These are phyloP conservation scores for Sarcophaga subvicina DNA, from an alignment of 2,888 invertebrate species.

Conservation along the genomic window DNA sequence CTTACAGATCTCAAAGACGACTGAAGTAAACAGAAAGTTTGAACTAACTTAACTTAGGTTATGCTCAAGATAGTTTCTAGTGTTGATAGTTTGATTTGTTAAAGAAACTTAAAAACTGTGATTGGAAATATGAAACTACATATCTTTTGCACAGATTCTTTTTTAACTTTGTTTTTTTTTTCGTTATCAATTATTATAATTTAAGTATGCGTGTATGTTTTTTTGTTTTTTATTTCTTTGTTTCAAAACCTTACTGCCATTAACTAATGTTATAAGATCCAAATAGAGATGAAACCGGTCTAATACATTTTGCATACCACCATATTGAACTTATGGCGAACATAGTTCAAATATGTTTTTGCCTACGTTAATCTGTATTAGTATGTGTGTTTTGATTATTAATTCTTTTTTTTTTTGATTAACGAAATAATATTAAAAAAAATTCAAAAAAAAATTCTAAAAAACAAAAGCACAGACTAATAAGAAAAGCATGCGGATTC, in stretches of 20 bases:
- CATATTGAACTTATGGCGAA: constrained; percentile 3
- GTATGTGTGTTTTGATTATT: not conserved
- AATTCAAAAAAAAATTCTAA: not conserved
- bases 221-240: not conserved
- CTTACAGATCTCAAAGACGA: constrained; percentile 76
- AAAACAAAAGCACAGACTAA: constrained; percentile 2
- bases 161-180: constrained; percentile 18
- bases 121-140: constrained; percentile 23
- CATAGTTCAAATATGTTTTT: not conserved
- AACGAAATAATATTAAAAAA: not conserved
- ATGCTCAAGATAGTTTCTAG: constrained; percentile 23
- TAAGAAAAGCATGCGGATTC: constrained; percentile 18
- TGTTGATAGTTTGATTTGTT: not conserved
- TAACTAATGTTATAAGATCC: constrained; percentile 36
- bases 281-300: constrained; percentile 55
- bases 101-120: constrained; percentile 17
- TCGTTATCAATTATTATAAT: constrained; percentile 37
- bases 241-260: constrained; percentile 41
- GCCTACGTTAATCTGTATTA: not conserved
- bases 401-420: not conserved
- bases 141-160: constrained; percentile 58
- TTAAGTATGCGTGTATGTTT: not conserved
- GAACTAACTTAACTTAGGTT: too few species aligned
- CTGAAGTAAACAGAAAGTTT: constrained; percentile 72
- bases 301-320: constrained; percentile 5